Percentiles rank a stretch among this genome's conserved stretches.
phyloP scores from a whole-genome alignment of 35 echinoderm and acorn worm genomes.

The Acanthaster planci region DNA sequence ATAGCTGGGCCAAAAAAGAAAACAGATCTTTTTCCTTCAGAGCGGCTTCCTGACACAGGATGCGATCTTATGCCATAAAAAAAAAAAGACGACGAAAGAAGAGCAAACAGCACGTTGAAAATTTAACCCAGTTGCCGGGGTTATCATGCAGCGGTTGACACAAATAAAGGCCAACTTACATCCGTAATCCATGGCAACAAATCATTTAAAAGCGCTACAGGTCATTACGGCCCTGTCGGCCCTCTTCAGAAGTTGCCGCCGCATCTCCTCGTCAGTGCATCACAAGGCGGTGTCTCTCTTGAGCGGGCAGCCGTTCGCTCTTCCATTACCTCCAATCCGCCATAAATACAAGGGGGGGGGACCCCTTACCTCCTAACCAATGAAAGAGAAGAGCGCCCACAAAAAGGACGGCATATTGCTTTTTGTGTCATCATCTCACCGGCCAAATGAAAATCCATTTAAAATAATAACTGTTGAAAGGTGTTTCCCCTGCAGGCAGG shows the following conservation, averaged over 20 bases:
- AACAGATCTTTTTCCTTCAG: no score
- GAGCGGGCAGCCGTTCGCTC: background rate
- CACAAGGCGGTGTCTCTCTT: background rate
- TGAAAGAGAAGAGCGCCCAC: background rate
- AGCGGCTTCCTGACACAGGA: no score
- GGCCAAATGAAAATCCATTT: slow-evolving; percentile 22
- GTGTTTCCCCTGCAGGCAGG: slow-evolving; percentile 5
- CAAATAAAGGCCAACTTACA: slow-evolving; percentile 27
- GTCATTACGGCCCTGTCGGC: background rate
- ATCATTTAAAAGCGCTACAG: slow-evolving; percentile 29
- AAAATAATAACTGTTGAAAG: slow-evolving; percentile 28
- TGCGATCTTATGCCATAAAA: no score
- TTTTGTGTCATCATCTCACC: slow-evolving; percentile 27
- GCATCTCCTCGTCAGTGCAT: background rate
- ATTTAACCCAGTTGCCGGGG: slow-evolving; percentile 8
- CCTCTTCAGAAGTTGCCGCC: slow-evolving; percentile 1
- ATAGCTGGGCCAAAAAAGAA: no score
- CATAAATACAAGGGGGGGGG: slow-evolving; percentile 21
- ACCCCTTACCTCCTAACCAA: background rate
- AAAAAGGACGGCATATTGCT: slow-evolving; percentile 19
- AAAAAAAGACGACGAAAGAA: no score
- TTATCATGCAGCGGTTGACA: background rate
- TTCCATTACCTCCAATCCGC: slow-evolving; percentile 6
- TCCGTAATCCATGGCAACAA: slow-evolving; percentile 29
- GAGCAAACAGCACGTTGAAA: background rate